Evolutionary conservation across 2,888 invertebrate genomes (phyloP).

Genomic region (Xylota sylvarum): DNA sequence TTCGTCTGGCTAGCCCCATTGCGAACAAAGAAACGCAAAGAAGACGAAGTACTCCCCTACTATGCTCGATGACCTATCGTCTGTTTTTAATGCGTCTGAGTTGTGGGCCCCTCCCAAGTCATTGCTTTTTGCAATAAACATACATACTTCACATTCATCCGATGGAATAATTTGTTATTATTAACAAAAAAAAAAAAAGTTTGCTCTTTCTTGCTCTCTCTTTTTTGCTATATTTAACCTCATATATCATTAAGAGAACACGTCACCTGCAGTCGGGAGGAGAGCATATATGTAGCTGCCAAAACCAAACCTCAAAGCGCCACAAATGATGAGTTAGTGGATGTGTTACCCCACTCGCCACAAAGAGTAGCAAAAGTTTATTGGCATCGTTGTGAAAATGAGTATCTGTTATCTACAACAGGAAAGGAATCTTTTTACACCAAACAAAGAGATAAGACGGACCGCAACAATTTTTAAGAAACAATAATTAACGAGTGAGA

Average conservation of each 20-base stretch:
- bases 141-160: neutral
- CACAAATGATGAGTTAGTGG: constrained; percentile 36
- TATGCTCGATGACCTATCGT: neutral
- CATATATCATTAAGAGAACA: constrained; percentile 34
- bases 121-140: constrained; percentile 14
- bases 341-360: neutral
- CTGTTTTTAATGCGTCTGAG: constrained; percentile 29
- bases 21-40: constrained; percentile 34
- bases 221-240: constrained; percentile 24
- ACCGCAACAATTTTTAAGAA: neutral
- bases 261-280: constrained; percentile 23
- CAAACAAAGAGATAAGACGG: constrained; percentile 32
- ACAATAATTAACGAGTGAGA: neutral
- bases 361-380: constrained; percentile 21
- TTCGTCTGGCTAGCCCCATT: constrained; percentile 15
- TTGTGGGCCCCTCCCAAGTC: constrained; percentile 25
- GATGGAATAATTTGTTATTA: constrained; percentile 11
- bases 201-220: neutral
- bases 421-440: constrained; percentile 2
- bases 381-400: constrained; percentile 16
- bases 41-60: neutral
- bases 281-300: constrained; percentile 29
- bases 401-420: constrained; percentile 30
- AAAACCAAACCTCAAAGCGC: constrained; percentile 43
- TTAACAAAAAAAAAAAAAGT: neutral